Evolutionary conservation across 1,140 invertebrate species (phyloP).

Genomic region (Euwallacea fornicatus): DNA sequence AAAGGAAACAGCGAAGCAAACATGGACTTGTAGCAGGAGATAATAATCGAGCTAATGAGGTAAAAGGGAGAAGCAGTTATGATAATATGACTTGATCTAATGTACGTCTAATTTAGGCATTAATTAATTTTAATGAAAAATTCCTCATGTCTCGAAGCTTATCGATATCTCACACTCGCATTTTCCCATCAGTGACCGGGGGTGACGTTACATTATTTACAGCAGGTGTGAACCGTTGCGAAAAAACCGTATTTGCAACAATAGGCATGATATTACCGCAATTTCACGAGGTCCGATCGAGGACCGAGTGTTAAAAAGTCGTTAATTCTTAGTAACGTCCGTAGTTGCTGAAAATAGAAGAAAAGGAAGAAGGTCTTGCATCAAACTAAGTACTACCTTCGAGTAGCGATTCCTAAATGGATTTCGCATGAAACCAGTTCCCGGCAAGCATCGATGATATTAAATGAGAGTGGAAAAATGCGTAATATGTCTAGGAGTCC

Average conservation of each 20-base stretch:
- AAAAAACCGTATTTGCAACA: too few species aligned
- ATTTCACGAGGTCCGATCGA: too few species aligned
- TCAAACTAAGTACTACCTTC: slow-evolving; percentile 26
- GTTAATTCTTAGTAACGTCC: slow-evolving; percentile 15
- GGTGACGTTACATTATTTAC: too few species aligned
- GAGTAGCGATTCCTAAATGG: slow-evolving; percentile 26
- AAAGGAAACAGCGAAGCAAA: slow-evolving; percentile 32
- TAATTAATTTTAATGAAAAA: slow-evolving; percentile 36
- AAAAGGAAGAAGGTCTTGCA: slow-evolving; percentile 11
- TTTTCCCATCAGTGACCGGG: too few species aligned
- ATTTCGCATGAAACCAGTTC: slow-evolving; percentile 28
- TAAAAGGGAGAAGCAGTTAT: slow-evolving; percentile 35
- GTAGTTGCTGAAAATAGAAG: background rate
- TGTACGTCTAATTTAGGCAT: slow-evolving; percentile 34
- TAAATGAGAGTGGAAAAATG: slow-evolving; percentile 25
- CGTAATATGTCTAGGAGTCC: slow-evolving; percentile 22
- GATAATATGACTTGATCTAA: slow-evolving; percentile 35
- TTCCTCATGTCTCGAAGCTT: slow-evolving; percentile 1
- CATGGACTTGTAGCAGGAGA: slow-evolving; percentile 32
- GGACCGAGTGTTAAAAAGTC: background rate
- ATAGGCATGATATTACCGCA: too few species aligned
- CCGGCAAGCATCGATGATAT: slow-evolving; percentile 7
- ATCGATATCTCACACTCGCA: too few species aligned
- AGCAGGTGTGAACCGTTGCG: too few species aligned
- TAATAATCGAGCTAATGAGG: slow-evolving; percentile 38